Evolutionary conservation across 1,140 invertebrate species (phyloP).

Genomic region (Agrypnia vestita): DNA sequence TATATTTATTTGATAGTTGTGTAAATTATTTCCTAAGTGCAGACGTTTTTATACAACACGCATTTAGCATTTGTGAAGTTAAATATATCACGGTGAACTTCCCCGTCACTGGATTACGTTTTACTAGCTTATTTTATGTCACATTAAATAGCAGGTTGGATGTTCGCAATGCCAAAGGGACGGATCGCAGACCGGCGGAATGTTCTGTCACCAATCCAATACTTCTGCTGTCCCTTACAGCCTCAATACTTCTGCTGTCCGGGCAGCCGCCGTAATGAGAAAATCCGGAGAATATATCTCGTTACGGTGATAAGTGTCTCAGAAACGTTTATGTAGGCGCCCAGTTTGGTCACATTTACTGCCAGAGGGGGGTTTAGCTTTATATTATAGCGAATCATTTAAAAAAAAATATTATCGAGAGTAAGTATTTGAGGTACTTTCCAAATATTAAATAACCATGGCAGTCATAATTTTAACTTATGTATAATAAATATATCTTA

Average conservation of each 20-base stretch:
- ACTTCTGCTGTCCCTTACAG: constrained; percentile 18
- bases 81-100: no score
- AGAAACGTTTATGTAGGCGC: constrained; percentile 16
- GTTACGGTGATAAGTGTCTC: constrained; percentile 37
- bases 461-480: no score
- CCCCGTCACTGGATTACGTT: neutral
- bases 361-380: no score
- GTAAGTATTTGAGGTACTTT: no score
- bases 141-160: neutral
- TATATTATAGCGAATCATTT: no score
- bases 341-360: neutral
- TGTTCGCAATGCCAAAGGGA: constrained; percentile 18
- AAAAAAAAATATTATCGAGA: no score
- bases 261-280: constrained; percentile 43
- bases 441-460: no score
- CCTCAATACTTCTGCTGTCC: constrained; percentile 30
- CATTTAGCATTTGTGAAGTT: no score
- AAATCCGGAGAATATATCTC: constrained; percentile 37
- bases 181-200: constrained; percentile 22
- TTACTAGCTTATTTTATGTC: constrained; percentile 8
- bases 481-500: no score
- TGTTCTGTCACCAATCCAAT: constrained; percentile 17
- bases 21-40: no score
- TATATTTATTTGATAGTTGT: no score
- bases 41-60: no score